These are phyloP conservation scores for Conchocele bisecta DNA, from an alignment of 2,888 invertebrate genomes.

Conservation along the genomic window DNA sequence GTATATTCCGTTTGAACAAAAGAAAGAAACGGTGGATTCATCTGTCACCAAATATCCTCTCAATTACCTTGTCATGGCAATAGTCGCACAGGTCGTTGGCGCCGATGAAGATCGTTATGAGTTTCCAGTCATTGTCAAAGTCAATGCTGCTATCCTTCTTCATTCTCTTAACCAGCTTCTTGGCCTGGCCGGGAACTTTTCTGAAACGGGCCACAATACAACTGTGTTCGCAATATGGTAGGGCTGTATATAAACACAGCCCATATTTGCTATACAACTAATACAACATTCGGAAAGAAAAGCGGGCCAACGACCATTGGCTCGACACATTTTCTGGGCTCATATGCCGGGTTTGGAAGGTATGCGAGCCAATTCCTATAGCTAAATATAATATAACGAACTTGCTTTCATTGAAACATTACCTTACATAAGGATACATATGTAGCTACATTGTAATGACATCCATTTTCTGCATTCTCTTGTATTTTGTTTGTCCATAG, in stretches of 20 bases:
- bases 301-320: too few species aligned
- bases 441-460: too few species aligned
- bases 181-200: conserved; percentile 67
- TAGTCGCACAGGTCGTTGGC: conserved; percentile 79
- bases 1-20: neutral
- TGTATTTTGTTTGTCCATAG: too few species aligned
- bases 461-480: too few species aligned
- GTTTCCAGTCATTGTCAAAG: conserved; percentile 79
- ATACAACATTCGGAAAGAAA: too few species aligned
- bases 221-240: neutral
- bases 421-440: too few species aligned
- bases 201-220: conserved; percentile 62
- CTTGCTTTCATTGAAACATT: too few species aligned
- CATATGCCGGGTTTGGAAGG: too few species aligned
- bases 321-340: too few species aligned
- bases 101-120: conserved; percentile 79
- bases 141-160: conserved; percentile 66
- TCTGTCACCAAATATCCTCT: too few species aligned
- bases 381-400: too few species aligned
- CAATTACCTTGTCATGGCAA: conserved; percentile 74
- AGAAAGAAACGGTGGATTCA: too few species aligned
- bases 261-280: neutral
- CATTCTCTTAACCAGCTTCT: conserved; percentile 66
- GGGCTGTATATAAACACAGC: neutral
- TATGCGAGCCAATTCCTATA: neutral